Evolutionary conservation across 2,113 vertebrate species (phyloP).

Genomic region (Corvus moneduloides): DNA sequence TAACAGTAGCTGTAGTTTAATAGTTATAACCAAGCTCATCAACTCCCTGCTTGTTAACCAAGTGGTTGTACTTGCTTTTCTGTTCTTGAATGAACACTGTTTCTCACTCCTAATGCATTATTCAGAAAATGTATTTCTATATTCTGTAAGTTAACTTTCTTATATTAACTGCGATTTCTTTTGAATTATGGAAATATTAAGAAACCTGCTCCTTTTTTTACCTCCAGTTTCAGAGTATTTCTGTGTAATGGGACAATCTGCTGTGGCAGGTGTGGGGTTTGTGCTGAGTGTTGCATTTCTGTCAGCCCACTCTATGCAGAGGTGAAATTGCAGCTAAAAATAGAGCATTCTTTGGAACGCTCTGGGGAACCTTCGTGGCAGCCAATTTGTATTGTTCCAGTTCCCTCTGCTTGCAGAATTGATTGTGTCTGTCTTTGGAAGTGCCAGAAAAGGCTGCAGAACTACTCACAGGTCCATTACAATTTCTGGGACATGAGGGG

Average conservation of each 20-base stretch:
- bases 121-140: background rate
- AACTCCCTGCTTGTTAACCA: background rate
- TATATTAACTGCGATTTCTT: background rate
- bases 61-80: background rate
- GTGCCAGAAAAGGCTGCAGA: conserved; percentile 71
- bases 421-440: conserved; percentile 69
- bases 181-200: background rate
- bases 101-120: background rate
- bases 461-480: background rate
- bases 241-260: conserved; percentile 13
- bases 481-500: conserved; percentile 29
- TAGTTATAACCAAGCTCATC: background rate
- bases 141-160: background rate
- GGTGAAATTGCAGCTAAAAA: conserved; percentile 81
- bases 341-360: conserved; percentile 68
- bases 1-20: background rate
- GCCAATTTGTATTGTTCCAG: conserved; percentile 75
- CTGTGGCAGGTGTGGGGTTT: conserved; percentile 24
- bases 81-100: background rate
- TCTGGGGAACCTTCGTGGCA: conserved; percentile 57
- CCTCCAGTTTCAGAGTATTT: conserved; percentile 8
- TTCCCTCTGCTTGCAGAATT: conserved; percentile 74
- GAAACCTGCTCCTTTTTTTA: background rate
- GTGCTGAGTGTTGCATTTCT: conserved; percentile 73
- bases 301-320: conserved; percentile 72